These are phyloP conservation scores for Pipistrellus pipistrellus DNA, from an alignment of 2,797 vertebrate species.

Conservation along the genomic window DNA sequence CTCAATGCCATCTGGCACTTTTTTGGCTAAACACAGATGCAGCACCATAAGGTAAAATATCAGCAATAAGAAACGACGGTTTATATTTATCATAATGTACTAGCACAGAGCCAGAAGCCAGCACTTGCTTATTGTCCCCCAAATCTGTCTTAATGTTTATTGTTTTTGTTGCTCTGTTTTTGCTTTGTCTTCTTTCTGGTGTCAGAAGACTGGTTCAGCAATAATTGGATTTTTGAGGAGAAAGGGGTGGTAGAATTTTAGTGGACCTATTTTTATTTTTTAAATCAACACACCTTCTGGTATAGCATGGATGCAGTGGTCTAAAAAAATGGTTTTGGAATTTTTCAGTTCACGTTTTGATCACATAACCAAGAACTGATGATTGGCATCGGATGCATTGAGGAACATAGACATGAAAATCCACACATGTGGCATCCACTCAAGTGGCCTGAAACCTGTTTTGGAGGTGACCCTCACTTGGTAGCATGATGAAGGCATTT, in stretches of 20 bases:
- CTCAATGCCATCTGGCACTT: constrained; percentile 59
- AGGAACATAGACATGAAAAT: background rate
- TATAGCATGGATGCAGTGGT: background rate
- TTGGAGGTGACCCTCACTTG: background rate
- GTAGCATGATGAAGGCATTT: background rate
- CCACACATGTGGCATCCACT: background rate
- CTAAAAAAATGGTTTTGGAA: constrained; percentile 19
- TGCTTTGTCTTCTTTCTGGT: background rate
- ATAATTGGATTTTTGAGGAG: background rate
- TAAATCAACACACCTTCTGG: background rate
- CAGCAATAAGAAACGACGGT: constrained; percentile 60
- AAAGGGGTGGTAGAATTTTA: background rate
- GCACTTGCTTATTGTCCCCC: background rate
- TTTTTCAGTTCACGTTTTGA: background rate
- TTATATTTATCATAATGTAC: constrained; percentile 60
- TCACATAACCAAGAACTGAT: background rate
- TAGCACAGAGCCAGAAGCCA: constrained; percentile 37
- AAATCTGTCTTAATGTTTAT: constrained; percentile 9
- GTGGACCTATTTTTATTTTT: background rate
- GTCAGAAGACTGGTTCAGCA: background rate
- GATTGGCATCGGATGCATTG: background rate
- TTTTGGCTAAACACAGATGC: constrained; percentile 66
- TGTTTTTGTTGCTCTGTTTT: constrained; percentile 33
- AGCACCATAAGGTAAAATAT: constrained; percentile 71
- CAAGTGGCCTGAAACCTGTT: background rate